Evolutionary conservation across 2,888 invertebrate genomes (phyloP).

Genomic region (Cephus spinipes): DNA sequence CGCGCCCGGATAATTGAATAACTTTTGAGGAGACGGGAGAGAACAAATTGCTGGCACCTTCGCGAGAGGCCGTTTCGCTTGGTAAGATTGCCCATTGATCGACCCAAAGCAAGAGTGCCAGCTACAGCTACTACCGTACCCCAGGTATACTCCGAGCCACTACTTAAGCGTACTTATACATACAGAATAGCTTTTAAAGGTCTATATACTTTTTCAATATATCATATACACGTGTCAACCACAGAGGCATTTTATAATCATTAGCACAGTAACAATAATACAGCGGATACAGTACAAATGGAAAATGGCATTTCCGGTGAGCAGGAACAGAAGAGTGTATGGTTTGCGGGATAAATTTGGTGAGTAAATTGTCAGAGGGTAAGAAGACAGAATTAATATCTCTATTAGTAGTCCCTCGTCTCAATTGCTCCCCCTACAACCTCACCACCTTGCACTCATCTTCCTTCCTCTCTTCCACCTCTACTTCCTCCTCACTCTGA

Average conservation of each 20-base stretch:
- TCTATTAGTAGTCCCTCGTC: conserved; percentile 48
- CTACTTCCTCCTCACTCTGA: conserved; percentile 25
- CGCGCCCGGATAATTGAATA: conserved; percentile 30
- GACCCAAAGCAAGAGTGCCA: background rate
- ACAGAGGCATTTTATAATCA: background rate
- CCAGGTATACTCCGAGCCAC: background rate
- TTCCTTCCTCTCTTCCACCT: background rate
- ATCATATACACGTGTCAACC: background rate
- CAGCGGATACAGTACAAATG: background rate
- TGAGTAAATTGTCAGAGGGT: conserved; percentile 9
- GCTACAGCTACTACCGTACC: background rate
- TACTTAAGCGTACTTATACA: background rate
- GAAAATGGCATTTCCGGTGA: background rate
- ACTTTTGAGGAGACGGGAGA: conserved; percentile 29
- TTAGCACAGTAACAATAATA: background rate
- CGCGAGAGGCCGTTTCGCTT: background rate
- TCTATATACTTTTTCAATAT: background rate
- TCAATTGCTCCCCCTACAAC: conserved; percentile 34
- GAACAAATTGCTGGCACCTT: conserved; percentile 25
- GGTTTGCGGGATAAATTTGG: background rate
- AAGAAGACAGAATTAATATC: conserved; percentile 50
- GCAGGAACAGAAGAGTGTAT: background rate
- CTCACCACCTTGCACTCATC: background rate
- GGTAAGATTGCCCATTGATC: background rate
- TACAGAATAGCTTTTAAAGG: background rate